A percentile compares a stretch with the other conserved stretches of the same genome.
Evolutionary conservation across 2,888 invertebrate genomes (phyloP).

Genomic region (Xanthorhoe spadicearia): DNA sequence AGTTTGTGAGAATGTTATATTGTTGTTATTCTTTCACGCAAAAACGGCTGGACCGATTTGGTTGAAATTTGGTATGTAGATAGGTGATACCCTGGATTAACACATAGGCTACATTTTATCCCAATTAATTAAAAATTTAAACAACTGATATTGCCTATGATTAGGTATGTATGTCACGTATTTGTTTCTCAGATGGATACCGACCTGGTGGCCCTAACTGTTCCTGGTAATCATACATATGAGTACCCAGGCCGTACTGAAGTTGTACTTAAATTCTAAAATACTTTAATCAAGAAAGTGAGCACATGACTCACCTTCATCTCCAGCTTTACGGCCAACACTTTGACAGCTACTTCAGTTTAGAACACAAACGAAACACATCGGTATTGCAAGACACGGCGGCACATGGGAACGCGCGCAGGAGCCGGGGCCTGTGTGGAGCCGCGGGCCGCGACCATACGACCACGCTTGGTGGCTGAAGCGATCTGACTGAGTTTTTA

Average conservation of each 20-base stretch:
- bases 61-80: too few species aligned
- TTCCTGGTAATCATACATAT: not conserved
- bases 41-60: too few species aligned
- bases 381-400: constrained; percentile 5
- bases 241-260: not conserved
- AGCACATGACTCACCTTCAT: constrained; percentile 70
- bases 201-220: not conserved
- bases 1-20: too few species aligned
- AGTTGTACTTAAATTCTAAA: not conserved
- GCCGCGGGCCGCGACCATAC: constrained; percentile 32
- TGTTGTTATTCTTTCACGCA: too few species aligned
- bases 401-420: constrained; percentile 28
- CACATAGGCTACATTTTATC: too few species aligned
- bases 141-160: too few species aligned
- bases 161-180: too few species aligned
- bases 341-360: constrained; percentile 58
- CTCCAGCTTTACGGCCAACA: constrained; percentile 73
- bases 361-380: constrained; percentile 53
- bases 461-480: constrained; percentile 54
- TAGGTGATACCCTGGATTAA: too few species aligned
- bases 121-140: too few species aligned
- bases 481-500: constrained; percentile 60
- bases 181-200: too few species aligned
- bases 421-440: constrained; percentile 30
- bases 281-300: not conserved